Base-by-base conservation (phyloP, 2,113 vertebrate genomes). In the Psammodynastes pulverulentus region DNA sequence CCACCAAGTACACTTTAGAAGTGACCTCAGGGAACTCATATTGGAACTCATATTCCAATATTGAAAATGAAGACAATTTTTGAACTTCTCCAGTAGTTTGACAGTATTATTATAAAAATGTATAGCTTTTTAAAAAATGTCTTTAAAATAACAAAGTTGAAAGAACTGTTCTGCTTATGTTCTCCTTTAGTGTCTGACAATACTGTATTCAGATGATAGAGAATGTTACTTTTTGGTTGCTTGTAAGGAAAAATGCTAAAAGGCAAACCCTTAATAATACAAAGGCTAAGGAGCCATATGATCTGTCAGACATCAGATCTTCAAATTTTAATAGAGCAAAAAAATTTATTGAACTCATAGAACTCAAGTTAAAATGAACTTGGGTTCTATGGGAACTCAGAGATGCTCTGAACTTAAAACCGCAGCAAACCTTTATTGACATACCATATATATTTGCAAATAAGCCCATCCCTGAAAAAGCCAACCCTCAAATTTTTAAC, bases 101-200 rank as follows among this genome's bases (percentile, higher is more conserved):
- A 0, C 53, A 39, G 5, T 79, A 34, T 12, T 84, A 91, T 26
- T 21, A 95, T 46, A 52, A 84, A 85, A 96, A 96, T 95, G 92
- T 94, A 94, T 91, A 96, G 91, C 95, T 94, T 95, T 94, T 96
- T 96, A 96, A 94, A 94, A 95, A 93, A 94, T 29, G 89, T 94
- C 93, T 95, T 94, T 96, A 95, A 95, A 96, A 96, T 95, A 79
- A 72, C n/a, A 95, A 96, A 96, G 87, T 92, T 89, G 39, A 49
- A 45, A 67, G 79, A 96, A 95, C 89, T 45, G 0, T 84, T 91
- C 7, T 0, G 87, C 87, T 94, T 95, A 95, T 89, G 29, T 5
- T 34, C 24, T 24, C 0, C 0, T 21, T 87, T 91, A 62, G 29
- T 88, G 13, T 0, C 0, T 45, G 54, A 67, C 1, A 15, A 3